Percentiles rank a stretch among this genome's conserved stretches.
Conservation (phyloP, 2,797 vertebrate species). For the Vipera latastei region DNA sequence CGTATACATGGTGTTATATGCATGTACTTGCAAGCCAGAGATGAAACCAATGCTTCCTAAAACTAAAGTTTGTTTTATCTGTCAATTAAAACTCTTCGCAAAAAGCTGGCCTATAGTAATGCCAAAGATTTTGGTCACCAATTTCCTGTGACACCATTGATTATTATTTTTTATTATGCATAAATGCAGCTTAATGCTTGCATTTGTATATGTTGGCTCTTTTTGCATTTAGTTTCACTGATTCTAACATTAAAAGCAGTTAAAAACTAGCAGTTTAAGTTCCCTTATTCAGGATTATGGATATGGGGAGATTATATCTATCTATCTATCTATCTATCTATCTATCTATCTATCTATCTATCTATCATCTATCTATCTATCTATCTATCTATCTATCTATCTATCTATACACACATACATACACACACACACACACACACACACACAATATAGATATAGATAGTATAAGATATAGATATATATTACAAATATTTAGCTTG, state of each 20-base stretch:
- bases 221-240: neutral
- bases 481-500: slow-evolving; percentile 2
- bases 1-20: neutral
- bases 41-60: neutral
- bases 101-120: neutral
- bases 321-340: too few species aligned
- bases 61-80: neutral
- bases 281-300: neutral
- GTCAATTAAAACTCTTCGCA: neutral
- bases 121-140: neutral
- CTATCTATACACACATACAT: too few species aligned
- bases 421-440: too few species aligned
- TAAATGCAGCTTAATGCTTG: neutral
- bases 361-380: too few species aligned
- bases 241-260: neutral
- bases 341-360: too few species aligned
- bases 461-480: neutral
- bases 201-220: neutral
- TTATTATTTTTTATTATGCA: neutral
- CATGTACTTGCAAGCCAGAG: neutral
- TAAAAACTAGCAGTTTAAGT: neutral
- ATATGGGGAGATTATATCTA: neutral
- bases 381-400: too few species aligned
- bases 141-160: neutral
- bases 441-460: too few species aligned